Evolutionary conservation across 2,113 vertebrate species (phyloP).

Genomic region (Isichthys henryi): DNA sequence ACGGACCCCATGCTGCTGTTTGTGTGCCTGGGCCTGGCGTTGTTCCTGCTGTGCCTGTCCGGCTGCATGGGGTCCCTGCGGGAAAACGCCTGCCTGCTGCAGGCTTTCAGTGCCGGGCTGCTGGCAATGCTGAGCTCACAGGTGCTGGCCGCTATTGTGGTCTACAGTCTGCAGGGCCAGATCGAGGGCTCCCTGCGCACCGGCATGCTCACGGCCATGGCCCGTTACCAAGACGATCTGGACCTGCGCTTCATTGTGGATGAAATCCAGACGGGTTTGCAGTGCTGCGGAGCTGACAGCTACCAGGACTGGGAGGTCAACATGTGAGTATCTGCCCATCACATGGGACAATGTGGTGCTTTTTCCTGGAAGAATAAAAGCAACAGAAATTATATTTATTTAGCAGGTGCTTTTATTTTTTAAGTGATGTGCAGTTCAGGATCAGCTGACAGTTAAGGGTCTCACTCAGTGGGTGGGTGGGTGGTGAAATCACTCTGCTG

Average conservation of each 20-base stretch:
- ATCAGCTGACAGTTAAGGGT: not conserved
- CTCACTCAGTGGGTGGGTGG: not conserved
- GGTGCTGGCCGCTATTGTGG: conserved; percentile 56
- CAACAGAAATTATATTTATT: not conserved
- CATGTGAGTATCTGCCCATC: conserved; percentile 64
- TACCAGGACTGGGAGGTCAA: conserved; percentile 84
- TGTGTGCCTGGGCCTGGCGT: conserved; percentile 52
- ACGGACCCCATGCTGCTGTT: conserved; percentile 76
- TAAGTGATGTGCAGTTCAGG: not conserved
- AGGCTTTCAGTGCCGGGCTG: conserved; percentile 54
- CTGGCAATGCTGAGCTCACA: conserved; percentile 55
- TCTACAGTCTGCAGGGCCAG: conserved; percentile 52
- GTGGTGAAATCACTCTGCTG: not conserved
- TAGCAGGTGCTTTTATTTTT: not conserved
- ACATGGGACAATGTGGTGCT: not conserved
- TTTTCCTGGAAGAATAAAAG: not conserved
- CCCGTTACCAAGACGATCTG: conserved; percentile 74
- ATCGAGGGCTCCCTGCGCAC: conserved; percentile 56
- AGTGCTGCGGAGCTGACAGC: conserved; percentile 75
- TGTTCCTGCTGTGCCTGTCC: conserved; percentile 59
- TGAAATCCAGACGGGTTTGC: conserved; percentile 74
- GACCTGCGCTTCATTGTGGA: conserved; percentile 81
- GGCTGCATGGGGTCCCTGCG: conserved; percentile 74
- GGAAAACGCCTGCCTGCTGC: conserved; percentile 70
- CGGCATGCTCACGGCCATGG: conserved; percentile 62